phyloP scores from a whole-genome alignment of 2,113 vertebrate genomes.

The Speoplatyrhinus poulsoni region DNA sequence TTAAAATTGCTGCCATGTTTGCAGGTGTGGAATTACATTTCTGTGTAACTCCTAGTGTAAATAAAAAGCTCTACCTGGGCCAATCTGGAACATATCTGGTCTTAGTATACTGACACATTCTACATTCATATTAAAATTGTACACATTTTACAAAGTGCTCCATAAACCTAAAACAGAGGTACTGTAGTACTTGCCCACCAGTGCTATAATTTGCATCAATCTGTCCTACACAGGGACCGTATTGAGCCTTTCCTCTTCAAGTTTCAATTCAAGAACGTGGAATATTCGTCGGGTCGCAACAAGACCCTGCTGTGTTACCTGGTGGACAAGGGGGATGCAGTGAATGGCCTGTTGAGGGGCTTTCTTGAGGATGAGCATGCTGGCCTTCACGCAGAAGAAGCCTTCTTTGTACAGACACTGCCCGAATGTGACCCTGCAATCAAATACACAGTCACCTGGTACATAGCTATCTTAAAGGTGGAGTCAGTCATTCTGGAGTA shows the following conservation, averaged over 20 bases:
- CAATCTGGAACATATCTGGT: no score
- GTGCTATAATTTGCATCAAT: neutral
- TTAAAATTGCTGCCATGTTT: no score
- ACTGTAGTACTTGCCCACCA: no score
- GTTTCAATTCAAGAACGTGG: conserved; percentile 97
- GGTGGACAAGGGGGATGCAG: conserved; percentile 76
- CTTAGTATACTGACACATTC: no score
- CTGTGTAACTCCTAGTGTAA: no score
- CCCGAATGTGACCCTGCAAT: conserved; percentile 70
- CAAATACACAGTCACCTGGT: conserved; percentile 87
- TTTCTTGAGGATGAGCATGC: conserved; percentile 91
- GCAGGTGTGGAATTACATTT: no score
- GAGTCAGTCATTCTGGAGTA: neutral
- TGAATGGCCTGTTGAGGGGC: conserved; percentile 73
- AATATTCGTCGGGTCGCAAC: conserved; percentile 95
- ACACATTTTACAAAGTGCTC: no score
- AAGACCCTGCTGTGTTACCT: conserved; percentile 94
- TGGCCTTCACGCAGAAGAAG: conserved; percentile 83
- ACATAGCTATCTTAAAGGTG: conserved; percentile 10
- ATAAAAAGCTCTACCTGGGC: no score
- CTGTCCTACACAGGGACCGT: conserved; percentile 77
- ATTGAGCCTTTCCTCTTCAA: conserved; percentile 88
- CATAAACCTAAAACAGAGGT: no score
- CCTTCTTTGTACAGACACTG: conserved; percentile 85
- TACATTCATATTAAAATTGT: no score